Evolutionary conservation across 2,113 vertebrate species (phyloP), one percentile per base, ranked within the genome.

Genomic region (Siniperca chuatsi): DNA sequence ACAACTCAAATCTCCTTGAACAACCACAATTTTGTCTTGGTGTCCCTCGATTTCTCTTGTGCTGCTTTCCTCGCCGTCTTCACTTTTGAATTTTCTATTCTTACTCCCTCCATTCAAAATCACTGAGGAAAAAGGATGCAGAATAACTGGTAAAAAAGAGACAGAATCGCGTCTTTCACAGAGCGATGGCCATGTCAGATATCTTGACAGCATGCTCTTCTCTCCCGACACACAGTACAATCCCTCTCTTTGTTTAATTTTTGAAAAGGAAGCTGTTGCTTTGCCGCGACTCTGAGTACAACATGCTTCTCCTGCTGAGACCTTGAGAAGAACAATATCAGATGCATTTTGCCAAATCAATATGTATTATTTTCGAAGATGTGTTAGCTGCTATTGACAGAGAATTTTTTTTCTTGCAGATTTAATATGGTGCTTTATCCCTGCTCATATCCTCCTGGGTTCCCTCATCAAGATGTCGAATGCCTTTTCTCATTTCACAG

Each of bases 311-410:
- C 52, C 60, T 42, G 20, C 75, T 18, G 71, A 83, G 69, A 86
- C 87, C 91, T 89, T 77, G 79, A 80, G 70, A 54, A 73, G 75
- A 88, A 89, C 80, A 88, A 79, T 84, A 85, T 64, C 58, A 54
- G 65, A 87, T 78, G 82, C 54, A 84, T 85, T 81, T 80, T 66
- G 18, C 44, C 54, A 12, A 81, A 91, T 92, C 90, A 82, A 92
- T 93, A 77, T 69, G 40, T 74, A 82, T 85, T 81, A 81, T 78
- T 90, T 88, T 89, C 70, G 78, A 77, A 91, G 85, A 89, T 60
- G 76, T 20, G 64, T 62, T 80, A 0, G 77, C 75, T 73, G 78
- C 46, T 79, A 84, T 78, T 71, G 82, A 88, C 81, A 77, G 46
- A 52, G 8, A 58, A 2, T 66, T 42, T 64, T 58, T 46, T 6